Evolutionary conservation across 2,797 vertebrate genomes (phyloP), one percentile per base, ranked within the genome.

Genomic region (Cynopterus sphinx): DNA sequence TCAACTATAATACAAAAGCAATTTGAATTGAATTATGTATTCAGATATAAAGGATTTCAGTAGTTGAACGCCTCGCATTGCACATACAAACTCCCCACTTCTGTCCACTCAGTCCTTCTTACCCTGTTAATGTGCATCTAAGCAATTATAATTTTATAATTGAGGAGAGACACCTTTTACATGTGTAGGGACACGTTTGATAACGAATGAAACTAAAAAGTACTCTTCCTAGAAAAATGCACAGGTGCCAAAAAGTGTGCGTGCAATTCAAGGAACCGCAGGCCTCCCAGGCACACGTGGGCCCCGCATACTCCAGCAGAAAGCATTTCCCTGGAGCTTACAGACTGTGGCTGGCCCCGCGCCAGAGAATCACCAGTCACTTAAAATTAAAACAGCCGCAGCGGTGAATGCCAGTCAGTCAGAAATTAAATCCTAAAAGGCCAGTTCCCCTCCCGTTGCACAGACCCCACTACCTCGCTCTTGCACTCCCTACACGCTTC

Each of bases 51-150:
- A 67, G 36, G 3, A 81, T 81, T 84, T 93, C 74, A 81, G 13
- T 46, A 53, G 24, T 31, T 49, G 21, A 68, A 70, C 39, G 57
- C 19, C 10, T 77, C 81, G 7, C 36, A 26, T 75, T 26, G 41
- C 6, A 1, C 2, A 65, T 43, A 26, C 0, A 17, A 1, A 10
- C 1, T 9, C 0, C 10, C 28, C 4, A 3, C 5, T 2, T 19
- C 28, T 7, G 26, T 1, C 70, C 49, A 9, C 2, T 57, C 3
- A 12, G 21, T 11, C 4, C 13, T 16, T 74, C 15, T 33, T 28
- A 71, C 1, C 11, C 9, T 33, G 26, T 43, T 59, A 22, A 75
- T 3, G 53, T 70, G 63, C 6, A 74, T 90, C 15, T 65, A 24
- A 43, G 16, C 43, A 82, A 63, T 81, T 81, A 39, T 3, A 81